phyloP scores from a whole-genome alignment of 2,888 invertebrate species.

The Xestia sexstrigata region DNA sequence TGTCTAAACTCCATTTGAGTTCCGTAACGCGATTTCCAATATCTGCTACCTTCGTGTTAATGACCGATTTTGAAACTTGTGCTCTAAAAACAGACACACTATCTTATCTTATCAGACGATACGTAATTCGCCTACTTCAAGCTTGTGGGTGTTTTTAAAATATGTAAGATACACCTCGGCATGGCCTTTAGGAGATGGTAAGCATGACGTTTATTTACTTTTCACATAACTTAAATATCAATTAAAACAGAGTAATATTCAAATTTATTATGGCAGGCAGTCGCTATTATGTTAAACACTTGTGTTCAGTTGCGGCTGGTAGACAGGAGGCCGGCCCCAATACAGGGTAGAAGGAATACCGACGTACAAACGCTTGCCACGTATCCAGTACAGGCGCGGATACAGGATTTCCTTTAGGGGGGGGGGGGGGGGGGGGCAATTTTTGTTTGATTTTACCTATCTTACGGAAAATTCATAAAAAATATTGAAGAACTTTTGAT shows the following conservation, averaged over 20 bases:
- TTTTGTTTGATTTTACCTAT: too few relatives aligned
- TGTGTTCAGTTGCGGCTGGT: neutral
- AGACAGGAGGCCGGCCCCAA: neutral
- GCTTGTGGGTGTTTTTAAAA: conserved; percentile 24
- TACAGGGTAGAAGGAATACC: too few relatives aligned
- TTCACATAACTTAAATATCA: neutral
- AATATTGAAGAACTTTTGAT: too few relatives aligned
- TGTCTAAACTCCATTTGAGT: too few relatives aligned
- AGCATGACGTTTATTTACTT: neutral
- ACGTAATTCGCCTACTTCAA: neutral
- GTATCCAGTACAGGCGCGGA: too few relatives aligned
- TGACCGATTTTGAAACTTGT: conserved; percentile 35
- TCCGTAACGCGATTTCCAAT: too few relatives aligned
- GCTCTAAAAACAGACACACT: neutral
- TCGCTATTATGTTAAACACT: neutral
- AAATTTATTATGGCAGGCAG: neutral
- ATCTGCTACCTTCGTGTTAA: neutral
- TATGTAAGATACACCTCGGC: neutral
- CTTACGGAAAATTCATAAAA: too few relatives aligned
- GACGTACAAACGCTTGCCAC: too few relatives aligned
- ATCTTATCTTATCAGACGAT: conserved; percentile 17
- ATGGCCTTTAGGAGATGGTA: neutral
- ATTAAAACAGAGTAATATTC: conserved; percentile 4
- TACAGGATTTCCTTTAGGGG: too few relatives aligned
- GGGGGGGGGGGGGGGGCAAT: too few relatives aligned